Evolutionary conservation across 2,797 vertebrate species (phyloP).

Genomic region (Hippocampus kuda): DNA sequence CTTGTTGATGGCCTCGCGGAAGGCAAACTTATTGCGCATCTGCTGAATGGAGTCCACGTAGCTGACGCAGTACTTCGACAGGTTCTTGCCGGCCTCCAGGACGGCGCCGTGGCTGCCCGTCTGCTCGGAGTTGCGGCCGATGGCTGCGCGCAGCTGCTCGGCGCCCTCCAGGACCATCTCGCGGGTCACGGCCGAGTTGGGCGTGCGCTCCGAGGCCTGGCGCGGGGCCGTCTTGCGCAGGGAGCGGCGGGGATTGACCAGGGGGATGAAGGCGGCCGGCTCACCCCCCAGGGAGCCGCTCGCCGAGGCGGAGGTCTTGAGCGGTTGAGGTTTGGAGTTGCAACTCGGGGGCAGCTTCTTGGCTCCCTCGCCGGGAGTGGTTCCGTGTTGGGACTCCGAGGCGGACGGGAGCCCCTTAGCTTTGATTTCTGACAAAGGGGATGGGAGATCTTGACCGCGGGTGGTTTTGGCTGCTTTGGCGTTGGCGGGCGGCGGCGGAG

Average conservation of each 20-base stretch:
- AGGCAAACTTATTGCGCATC: conserved; percentile 97
- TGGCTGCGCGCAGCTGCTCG: conserved; percentile 79
- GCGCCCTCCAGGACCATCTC: conserved; percentile 84
- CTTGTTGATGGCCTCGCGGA: conserved; percentile 97
- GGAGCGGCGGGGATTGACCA: conserved; percentile 83
- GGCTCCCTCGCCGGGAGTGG: conserved; percentile 52
- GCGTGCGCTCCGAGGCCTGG: conserved; percentile 78
- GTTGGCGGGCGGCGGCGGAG: conserved; percentile 75
- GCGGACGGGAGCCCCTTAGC: conserved; percentile 53
- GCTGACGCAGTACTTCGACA: conserved; percentile 87
- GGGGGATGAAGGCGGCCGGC: conserved; percentile 81
- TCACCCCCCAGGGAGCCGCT: conserved; percentile 49
- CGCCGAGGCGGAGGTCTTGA: conserved; percentile 55
- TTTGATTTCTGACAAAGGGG: conserved; percentile 63
- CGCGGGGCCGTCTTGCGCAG: conserved; percentile 82
- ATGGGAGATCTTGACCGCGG: conserved; percentile 71
- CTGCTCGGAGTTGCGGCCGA: conserved; percentile 86
- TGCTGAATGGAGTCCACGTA: conserved; percentile 98
- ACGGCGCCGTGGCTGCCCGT: conserved; percentile 90
- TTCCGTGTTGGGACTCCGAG: conserved; percentile 56
- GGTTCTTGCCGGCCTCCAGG: conserved; percentile 94
- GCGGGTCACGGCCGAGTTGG: conserved; percentile 82
- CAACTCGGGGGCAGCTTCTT: conserved; percentile 74
- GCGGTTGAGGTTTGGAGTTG: conserved; percentile 75
- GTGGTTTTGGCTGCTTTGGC: conserved; percentile 70